These are phyloP conservation scores for Chrysopa pallens DNA, from an alignment of 1,140 invertebrate species.

Conservation along the genomic window DNA sequence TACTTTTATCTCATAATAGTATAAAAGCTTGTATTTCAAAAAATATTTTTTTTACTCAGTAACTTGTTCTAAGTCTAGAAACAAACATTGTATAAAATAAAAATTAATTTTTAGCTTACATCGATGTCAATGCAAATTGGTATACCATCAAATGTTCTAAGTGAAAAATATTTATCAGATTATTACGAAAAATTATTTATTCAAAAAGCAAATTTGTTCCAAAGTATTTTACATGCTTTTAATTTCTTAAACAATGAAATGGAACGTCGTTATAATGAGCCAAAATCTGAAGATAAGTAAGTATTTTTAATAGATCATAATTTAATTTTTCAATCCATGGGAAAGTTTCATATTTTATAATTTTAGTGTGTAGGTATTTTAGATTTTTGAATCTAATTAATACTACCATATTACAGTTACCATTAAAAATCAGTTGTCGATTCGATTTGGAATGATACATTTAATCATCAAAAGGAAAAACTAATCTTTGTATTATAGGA, in stretches of 20 bases:
- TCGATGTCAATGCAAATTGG: constrained; percentile 30
- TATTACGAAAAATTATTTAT: constrained; percentile 26
- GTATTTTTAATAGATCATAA: not conserved
- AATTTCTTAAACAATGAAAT: constrained; percentile 18
- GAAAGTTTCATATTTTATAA: too few species aligned
- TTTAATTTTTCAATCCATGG: too few species aligned
- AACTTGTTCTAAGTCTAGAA: not conserved
- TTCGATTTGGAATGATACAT: too few species aligned
- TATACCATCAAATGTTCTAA: constrained; percentile 24
- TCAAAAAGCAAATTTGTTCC: constrained; percentile 29
- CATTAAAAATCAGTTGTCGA: too few species aligned
- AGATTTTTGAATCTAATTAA: too few species aligned
- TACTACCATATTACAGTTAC: too few species aligned
- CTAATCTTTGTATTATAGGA: too few species aligned
- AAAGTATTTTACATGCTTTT: constrained; percentile 24
- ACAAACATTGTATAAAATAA: constrained; percentile 6
- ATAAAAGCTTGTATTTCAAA: too few species aligned
- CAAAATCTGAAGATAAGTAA: constrained; percentile 16
- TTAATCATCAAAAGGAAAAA: too few species aligned
- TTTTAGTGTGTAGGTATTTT: too few species aligned
- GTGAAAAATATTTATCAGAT: constrained; percentile 22
- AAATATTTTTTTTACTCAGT: too few species aligned
- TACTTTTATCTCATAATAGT: too few species aligned
- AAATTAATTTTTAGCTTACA: constrained; percentile 22
- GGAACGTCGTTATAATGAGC: constrained; percentile 13